Evolutionary conservation across 2,797 vertebrate species (phyloP), one percentile per base, ranked within the genome.

Genomic region (Lutjanus campechanus): DNA sequence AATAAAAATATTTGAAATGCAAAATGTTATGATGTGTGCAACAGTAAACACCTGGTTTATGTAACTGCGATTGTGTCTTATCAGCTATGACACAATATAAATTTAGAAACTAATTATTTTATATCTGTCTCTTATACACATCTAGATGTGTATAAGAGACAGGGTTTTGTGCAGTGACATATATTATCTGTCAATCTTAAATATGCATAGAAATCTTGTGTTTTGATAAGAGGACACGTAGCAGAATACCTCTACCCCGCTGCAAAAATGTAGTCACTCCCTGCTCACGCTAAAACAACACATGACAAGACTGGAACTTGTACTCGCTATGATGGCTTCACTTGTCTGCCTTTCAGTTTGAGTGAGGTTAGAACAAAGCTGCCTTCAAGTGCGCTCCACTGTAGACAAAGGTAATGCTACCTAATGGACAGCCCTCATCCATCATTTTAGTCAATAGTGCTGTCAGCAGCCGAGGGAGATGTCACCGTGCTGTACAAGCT

Each of bases 351-450:
- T 93, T 91, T 94, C 91, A 88, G 77, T 91, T 86, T 92, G 93
- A 95, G 89, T 88, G 92, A 93, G 90, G 91, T 89, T 92, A 90
- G 91, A 93, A 93, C 92, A 95, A 95, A 94, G 93, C 91, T 91
- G 88, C 90, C 92, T 94, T 94, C 91, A 90, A 92, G 87, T 85
- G 88, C 74, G 66, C 91, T 88, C 81, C 87, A 79, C 78, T 77
- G 85, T 85, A 93, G 93, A 92, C 92, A 93, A 91, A 95, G 93
- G 89, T 95, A 94, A 92, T 92, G 93, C 91, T 86, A 91, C 88
- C 91, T 93, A 95, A 94, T 92, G 92, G 94, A 95, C 94, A 94
- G 92, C 71, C 76, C 91, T 93, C 95, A 94, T 96, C 94, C 90
- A 93, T 95, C 95, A 95, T 93, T 75, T 84, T 66, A 88, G 89